Evolutionary conservation across 2,888 invertebrate genomes (phyloP).

Genomic region (Patella depressa): DNA sequence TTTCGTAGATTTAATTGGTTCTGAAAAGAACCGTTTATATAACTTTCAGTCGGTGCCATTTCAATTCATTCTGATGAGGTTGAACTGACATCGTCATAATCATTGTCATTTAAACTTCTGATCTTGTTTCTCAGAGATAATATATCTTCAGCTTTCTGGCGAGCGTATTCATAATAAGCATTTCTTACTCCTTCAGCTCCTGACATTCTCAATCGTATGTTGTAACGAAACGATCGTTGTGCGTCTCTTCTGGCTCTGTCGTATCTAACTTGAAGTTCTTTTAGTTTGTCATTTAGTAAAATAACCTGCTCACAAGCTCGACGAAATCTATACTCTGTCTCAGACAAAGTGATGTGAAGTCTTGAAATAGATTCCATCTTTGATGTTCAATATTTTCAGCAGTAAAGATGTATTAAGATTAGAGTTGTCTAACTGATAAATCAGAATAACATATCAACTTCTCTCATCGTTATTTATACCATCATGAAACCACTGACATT

Average conservation of each 20-base stretch:
- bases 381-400: no score
- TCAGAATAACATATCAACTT: no score
- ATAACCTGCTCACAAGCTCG: slow-evolving; percentile 19
- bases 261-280: slow-evolving; percentile 20
- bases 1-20: no score
- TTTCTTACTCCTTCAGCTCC: slow-evolving; percentile 18
- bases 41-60: no score
- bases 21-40: no score
- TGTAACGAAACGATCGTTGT: slow-evolving; percentile 21
- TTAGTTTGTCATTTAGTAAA: slow-evolving; percentile 14
- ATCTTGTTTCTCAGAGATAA: slow-evolving; percentile 6
- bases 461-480: no score
- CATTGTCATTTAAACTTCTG: not conserved
- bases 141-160: slow-evolving; percentile 16
- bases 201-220: slow-evolving; percentile 15
- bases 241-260: slow-evolving; percentile 15
- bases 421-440: no score
- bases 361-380: not conserved
- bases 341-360: not conserved
- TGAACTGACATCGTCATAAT: no score
- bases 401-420: no score
- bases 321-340: slow-evolving; percentile 15
- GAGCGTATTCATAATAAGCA: slow-evolving; percentile 22
- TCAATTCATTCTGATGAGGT: no score
- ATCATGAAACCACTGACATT: no score